Base-by-base conservation (phyloP, 2,888 invertebrate genomes). In the Eutolmus rufibarbis region DNA sequence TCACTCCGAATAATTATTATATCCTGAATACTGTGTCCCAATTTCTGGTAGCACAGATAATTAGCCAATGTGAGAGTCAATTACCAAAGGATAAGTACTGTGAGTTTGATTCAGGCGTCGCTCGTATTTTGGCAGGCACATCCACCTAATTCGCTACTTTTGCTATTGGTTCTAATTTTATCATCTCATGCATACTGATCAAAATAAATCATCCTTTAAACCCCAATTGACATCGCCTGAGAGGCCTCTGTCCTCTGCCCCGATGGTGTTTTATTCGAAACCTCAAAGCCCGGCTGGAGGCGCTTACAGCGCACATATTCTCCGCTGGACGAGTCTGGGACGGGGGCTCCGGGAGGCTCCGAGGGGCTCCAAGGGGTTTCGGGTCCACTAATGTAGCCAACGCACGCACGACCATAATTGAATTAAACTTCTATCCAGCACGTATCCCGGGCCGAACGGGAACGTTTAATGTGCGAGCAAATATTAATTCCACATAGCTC, bases 371-470 rank as follows among this genome's bases (percentile, higher is more conserved):
- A 5, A 0, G 51, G 37, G 16, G 12, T 16, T 14, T 5, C 34
- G 2, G 34, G n/a, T 40, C 46, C 46, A 46, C 43, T 85, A 85
- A 74, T 85, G 85, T 85, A 40, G 43, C 16, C 16, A 74, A 23
- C 74, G 85, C 85, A 85, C 85, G 85, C 85, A 85, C 85, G 23
- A 12, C 74, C 85, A 40, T 85, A 85, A 85, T 74, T 85, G 74
- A 74, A 85, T 85, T 85, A 85, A 85, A 74, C 74, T 85, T 23
- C 85, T 46, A 85, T 85, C 85, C 85, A 40, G 28, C n/a, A 43
- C 34, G 74, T 85, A 85, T 85, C 85, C 85, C 28, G 40, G 23
- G 74, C 74, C 43, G 28, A 74, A 43, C 74, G 16, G 85, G 37
- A 85, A 74, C 43, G 43, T 74, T 74, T 43, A 46, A 85, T 74